Evolutionary conservation across 2,797 vertebrate species (phyloP).

Genomic region (Urocyon cinereoargenteus): DNA sequence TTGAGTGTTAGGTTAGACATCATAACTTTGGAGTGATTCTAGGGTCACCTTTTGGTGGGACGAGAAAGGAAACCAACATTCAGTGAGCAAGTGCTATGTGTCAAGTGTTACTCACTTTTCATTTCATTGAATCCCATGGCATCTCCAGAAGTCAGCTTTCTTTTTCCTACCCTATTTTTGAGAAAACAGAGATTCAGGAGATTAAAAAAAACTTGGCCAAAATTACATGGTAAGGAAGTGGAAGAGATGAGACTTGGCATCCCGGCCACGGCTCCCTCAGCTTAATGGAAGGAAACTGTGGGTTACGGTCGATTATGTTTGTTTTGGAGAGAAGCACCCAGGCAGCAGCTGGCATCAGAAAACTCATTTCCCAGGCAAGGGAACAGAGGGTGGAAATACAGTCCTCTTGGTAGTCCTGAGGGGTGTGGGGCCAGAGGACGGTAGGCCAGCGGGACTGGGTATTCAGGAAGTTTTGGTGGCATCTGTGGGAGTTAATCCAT

Average conservation of each 20-base stretch:
- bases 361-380: constrained; percentile 28
- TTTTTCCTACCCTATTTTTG: not conserved
- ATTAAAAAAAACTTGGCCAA: not conserved
- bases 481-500: not conserved
- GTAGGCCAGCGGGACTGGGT: not conserved
- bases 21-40: constrained; percentile 1
- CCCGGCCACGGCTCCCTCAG: not conserved
- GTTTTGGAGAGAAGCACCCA: constrained; percentile 58
- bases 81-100: not conserved
- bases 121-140: not conserved
- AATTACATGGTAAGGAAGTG: not conserved
- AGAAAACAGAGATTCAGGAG: constrained; percentile 24
- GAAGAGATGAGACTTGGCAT: constrained; percentile 18
- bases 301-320: constrained; percentile 41
- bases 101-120: not conserved
- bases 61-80: not conserved
- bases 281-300: not conserved
- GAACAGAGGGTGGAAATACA: not conserved
- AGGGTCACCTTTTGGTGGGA: not conserved
- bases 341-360: constrained; percentile 16
- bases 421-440: not conserved
- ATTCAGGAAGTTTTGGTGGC: not conserved
- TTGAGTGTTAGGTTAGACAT: not conserved
- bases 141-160: not conserved
- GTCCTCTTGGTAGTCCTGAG: not conserved